Evolutionary conservation across 2,888 invertebrate genomes (phyloP).

Genomic region (Cheilosia pagana): DNA sequence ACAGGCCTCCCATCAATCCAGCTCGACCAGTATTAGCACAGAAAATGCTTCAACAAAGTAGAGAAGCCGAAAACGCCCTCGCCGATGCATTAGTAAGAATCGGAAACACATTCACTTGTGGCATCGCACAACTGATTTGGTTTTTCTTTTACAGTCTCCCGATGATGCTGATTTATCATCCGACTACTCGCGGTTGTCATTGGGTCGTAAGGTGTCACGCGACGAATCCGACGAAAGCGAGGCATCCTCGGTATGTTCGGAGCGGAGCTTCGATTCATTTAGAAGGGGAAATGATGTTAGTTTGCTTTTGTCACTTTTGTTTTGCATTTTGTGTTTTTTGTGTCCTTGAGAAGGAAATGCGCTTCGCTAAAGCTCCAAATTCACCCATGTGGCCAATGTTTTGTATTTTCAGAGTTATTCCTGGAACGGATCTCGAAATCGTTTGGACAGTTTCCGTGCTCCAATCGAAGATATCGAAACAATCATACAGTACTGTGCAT

Average conservation of each 20-base stretch:
- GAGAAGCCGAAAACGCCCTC: constrained; percentile 93
- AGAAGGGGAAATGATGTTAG: constrained; percentile 92
- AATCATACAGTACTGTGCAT: constrained; percentile 94
- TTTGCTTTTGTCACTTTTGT: constrained; percentile 78
- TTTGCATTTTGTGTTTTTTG: constrained; percentile 81
- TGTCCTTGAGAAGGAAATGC: neutral
- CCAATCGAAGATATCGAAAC: constrained; percentile 91
- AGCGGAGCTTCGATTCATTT: constrained; percentile 93
- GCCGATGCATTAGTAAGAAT: constrained; percentile 88
- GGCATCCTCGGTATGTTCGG: constrained; percentile 97
- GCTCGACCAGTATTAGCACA: constrained; percentile 88
- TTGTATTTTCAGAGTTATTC: constrained; percentile 87
- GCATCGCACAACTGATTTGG: constrained; percentile 3
- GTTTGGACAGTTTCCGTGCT: constrained; percentile 88
- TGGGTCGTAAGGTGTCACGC: constrained; percentile 85
- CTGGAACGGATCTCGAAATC: constrained; percentile 92
- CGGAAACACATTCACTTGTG: constrained; percentile 11
- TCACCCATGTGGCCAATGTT: neutral
- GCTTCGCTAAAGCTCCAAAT: neutral
- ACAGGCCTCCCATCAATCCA: constrained; percentile 85
- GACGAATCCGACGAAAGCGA: constrained; percentile 95
- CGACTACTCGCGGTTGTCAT: constrained; percentile 81
- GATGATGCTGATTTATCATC: constrained; percentile 83
- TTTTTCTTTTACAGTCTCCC: constrained; percentile 83
- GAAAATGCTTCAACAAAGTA: constrained; percentile 92